Evolutionary conservation across 2,113 vertebrate species (phyloP), one percentile per base, ranked within the genome.

Genomic region (Serilophus lunatus): DNA sequence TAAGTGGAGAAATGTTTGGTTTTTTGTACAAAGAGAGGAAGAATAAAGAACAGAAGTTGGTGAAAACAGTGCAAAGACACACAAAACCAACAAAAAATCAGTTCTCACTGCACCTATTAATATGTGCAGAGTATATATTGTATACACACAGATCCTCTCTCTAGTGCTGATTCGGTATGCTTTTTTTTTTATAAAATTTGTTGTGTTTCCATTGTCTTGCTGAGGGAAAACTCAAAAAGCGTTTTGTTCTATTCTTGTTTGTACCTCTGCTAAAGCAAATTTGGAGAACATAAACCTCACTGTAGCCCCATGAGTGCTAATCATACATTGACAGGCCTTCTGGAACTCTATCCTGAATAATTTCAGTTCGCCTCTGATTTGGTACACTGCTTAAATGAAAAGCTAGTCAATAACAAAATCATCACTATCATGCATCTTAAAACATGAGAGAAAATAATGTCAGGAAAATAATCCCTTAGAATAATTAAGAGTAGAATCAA

Each of bases 91-190:
- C 38, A 77, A 69, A 71, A 45, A 51, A 70, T n/a, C n/a, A n/a
- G n/a, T n/a, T n/a, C 0, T 0, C 6, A 10, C 13, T 19, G 2
- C 12, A 35, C 28, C 33, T 5, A 20, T 64, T 72, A 56, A 40
- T 56, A 69, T 25, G 12, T 31, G 14, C 31, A 77, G 31, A 83
- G 51, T 20, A 63, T 20, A 47, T 7, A 28, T 54, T 45, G 47
- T 29, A 13, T 56, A 47, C 12, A 42, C 23, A 68, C 9, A 88
- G 38, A 83, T 79, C 57, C 12, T 49, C 36, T 47, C 31, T 79
- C 69, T 69, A 33, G 76, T 65, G 50, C 24, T 92, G 35, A 51
- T 22, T 47, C 25, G 26, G 14, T 40, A 57, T 13, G 6, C n/a
- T n/a, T n/a, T n/a, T 54, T 80, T 74, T 45, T 36, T 88, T 64